A percentile compares a stretch with the other conserved stretches of the same genome.
Evolutionary conservation across 92 coral and sea anemone species (phyloP).

Genomic region (Parazoanthus swiftii): DNA sequence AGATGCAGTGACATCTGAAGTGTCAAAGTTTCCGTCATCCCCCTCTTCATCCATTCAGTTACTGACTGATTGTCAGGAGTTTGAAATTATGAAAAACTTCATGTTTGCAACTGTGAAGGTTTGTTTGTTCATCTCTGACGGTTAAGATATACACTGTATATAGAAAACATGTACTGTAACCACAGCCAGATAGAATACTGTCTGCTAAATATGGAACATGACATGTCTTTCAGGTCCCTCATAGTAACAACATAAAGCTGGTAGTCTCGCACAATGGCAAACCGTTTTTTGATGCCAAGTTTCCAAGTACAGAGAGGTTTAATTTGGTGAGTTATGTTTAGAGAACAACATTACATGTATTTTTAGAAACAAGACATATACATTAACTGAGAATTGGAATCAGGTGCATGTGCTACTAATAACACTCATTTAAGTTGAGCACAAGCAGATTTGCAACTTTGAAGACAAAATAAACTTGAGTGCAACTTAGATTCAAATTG

Average conservation of each 20-base stretch:
- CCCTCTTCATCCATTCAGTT: not conserved
- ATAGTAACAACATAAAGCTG: constrained; percentile 38
- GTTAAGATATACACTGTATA: too few species aligned
- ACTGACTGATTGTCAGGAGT: constrained; percentile 54
- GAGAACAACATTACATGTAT: not conserved
- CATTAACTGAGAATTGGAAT: too few species aligned
- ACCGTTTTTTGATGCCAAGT: constrained; percentile 50
- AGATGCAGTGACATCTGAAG: constrained; percentile 17
- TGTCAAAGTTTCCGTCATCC: not conserved
- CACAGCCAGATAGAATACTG: too few species aligned
- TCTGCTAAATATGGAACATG: not conserved
- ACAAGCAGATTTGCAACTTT: too few species aligned
- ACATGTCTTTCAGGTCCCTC: constrained; percentile 36
- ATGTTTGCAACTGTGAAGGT: constrained; percentile 65
- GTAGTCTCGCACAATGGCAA: constrained; percentile 63
- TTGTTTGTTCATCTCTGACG: not conserved
- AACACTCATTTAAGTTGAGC: too few species aligned
- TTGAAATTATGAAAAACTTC: constrained; percentile 77
- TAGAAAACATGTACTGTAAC: too few species aligned
- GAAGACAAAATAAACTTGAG: too few species aligned
- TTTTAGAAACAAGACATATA: too few species aligned
- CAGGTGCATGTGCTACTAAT: too few species aligned
- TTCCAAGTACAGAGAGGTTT: constrained; percentile 54
- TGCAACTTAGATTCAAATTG: too few species aligned
- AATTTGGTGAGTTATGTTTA: constrained; percentile 46